phyloP scores from a whole-genome alignment of 2,797 vertebrate genomes.

The Margarornis squamiger region DNA sequence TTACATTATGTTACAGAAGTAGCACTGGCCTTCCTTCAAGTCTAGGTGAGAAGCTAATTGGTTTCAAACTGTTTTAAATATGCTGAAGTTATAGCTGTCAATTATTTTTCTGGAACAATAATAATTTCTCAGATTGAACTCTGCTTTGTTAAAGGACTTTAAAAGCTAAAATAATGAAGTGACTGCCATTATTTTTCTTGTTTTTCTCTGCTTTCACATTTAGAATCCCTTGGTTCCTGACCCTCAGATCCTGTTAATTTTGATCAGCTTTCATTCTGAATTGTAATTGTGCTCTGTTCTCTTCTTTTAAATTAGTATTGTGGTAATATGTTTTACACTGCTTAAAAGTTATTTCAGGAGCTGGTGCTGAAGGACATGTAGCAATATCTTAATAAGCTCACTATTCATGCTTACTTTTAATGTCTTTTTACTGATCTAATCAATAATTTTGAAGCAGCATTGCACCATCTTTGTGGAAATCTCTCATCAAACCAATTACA shows the following conservation, averaged over 20 bases:
- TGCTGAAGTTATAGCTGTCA: conserved; percentile 54
- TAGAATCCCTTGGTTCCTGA: conserved; percentile 39
- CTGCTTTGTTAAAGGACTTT: conserved; percentile 41
- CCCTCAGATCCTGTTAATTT: conserved; percentile 50
- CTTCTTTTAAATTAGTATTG: conserved; percentile 2
- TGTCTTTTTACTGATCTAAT: conserved; percentile 39
- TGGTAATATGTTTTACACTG: conserved; percentile 28
- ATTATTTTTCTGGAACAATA: conserved; percentile 61
- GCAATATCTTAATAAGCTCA: background rate
- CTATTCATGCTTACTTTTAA: conserved; percentile 11
- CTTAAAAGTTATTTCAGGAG: conserved; percentile 2
- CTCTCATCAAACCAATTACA: background rate
- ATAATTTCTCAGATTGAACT: conserved; percentile 51
- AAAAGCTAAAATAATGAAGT: conserved; percentile 43
- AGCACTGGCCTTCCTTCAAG: conserved; percentile 62
- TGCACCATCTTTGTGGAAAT: background rate
- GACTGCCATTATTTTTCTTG: background rate
- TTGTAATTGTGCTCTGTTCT: background rate
- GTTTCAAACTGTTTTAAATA: conserved; percentile 72
- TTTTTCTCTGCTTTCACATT: conserved; percentile 40
- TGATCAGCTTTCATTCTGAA: conserved; percentile 40
- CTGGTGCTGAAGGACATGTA: background rate
- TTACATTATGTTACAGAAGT: conserved; percentile 42
- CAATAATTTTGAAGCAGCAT: background rate
- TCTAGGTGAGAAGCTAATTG: conserved; percentile 74